Evolutionary conservation across 2,113 vertebrate genomes (phyloP).

Genomic region (Girardinichthys multiradiatus): DNA sequence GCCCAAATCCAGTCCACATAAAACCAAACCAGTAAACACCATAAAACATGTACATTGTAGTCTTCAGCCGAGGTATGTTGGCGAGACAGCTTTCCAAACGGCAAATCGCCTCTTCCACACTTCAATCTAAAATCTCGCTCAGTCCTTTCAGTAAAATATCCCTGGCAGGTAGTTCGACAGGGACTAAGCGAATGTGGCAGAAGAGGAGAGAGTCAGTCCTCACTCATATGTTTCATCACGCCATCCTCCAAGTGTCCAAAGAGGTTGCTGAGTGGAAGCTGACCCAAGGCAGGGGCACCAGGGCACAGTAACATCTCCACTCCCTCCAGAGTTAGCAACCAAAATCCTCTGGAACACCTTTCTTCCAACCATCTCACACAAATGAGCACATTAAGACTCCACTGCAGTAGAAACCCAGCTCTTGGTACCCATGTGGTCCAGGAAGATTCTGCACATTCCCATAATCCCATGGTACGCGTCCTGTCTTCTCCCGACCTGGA

Average conservation of each 20-base stretch:
- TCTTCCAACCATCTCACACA: slow-evolving; percentile 9
- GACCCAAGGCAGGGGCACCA: slow-evolving; percentile 63
- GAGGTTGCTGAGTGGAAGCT: slow-evolving; percentile 60
- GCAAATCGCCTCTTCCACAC: slow-evolving; percentile 34
- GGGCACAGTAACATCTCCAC: slow-evolving; percentile 49
- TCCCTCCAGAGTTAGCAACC: slow-evolving; percentile 31
- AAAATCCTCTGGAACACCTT: slow-evolving; percentile 44
- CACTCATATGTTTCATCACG: slow-evolving; percentile 71
- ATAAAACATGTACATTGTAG: slow-evolving; percentile 75
- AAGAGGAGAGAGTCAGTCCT: slow-evolving; percentile 74
- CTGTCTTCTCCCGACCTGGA: slow-evolving; percentile 77
- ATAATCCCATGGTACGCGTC: slow-evolving; percentile 74
- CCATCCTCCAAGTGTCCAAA: slow-evolving; percentile 60
- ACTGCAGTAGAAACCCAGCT: slow-evolving; percentile 29
- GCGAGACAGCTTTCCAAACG: slow-evolving; percentile 46
- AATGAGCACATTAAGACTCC: slow-evolving; percentile 16
- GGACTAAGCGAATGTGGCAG: slow-evolving; percentile 71
- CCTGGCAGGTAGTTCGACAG: slow-evolving; percentile 73
- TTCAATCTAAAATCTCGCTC: slow-evolving; percentile 56
- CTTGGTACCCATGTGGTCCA: slow-evolving; percentile 22
- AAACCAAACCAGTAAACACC: slow-evolving; percentile 47
- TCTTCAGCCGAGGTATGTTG: slow-evolving; percentile 48
- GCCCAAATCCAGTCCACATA: slow-evolving; percentile 57
- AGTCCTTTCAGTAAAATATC: slow-evolving; percentile 60
- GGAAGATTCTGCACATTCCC: slow-evolving; percentile 53